A percentile compares a stretch with the other conserved stretches of the same genome.
Conservation (phyloP, 2,888 invertebrate species). For the Stenodema calcarata region DNA sequence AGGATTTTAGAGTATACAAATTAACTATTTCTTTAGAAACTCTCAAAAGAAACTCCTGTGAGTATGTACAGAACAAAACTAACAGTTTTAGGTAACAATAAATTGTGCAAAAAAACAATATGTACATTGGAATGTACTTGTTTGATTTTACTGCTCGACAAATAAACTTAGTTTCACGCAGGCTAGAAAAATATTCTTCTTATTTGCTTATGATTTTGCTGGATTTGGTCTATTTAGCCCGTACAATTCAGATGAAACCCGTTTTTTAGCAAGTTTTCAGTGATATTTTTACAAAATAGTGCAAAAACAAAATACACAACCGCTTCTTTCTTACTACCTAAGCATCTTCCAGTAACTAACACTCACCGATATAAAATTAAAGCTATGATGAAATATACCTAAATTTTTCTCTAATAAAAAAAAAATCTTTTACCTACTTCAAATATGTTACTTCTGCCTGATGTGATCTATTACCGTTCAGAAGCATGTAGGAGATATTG, state of each 20-base stretch:
- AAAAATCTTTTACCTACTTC: constrained; percentile 22
- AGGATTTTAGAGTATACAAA: constrained; percentile 25
- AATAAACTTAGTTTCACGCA: neutral
- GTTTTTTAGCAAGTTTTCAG: constrained; percentile 15
- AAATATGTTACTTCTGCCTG: constrained; percentile 39
- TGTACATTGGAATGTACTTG: neutral
- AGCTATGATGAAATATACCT: constrained; percentile 32
- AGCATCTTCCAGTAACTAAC: constrained; percentile 42
- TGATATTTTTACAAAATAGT: constrained; percentile 10
- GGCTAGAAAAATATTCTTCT: neutral
- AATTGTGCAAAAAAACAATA: neutral
- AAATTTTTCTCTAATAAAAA: constrained; percentile 40
- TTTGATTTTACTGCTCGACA: neutral
- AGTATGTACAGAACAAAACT: constrained; percentile 19
- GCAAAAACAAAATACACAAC: constrained; percentile 20
- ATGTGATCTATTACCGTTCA: constrained; percentile 41
- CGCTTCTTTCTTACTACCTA: constrained; percentile 42
- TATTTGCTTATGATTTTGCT: neutral
- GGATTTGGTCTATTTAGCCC: neutral
- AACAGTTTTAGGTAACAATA: neutral
- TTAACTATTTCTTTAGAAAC: constrained; percentile 25
- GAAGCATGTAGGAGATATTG: constrained; percentile 47
- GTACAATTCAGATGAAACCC: neutral
- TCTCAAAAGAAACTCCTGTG: constrained; percentile 16
- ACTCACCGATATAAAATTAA: constrained; percentile 43